Evolutionary conservation across 2,888 invertebrate genomes (phyloP).

Genomic region (Linnaemya tessellans): DNA sequence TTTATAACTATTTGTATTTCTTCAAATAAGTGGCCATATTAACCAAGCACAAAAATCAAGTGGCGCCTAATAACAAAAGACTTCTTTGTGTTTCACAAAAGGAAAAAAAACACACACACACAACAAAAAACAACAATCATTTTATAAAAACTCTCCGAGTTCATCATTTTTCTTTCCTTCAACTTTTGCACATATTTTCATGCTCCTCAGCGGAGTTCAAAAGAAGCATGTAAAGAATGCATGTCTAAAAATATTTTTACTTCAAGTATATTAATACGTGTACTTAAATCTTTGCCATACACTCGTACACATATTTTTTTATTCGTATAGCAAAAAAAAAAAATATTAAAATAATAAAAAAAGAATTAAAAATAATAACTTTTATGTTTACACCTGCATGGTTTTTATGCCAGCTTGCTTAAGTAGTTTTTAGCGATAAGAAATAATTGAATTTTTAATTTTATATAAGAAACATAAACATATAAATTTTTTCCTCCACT

Average conservation of each 20-base stretch:
- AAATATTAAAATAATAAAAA: not conserved
- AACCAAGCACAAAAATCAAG: constrained; percentile 6
- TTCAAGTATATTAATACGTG: constrained; percentile 1
- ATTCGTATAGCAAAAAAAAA: no score
- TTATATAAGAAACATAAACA: no score
- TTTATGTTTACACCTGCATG: constrained; percentile 66
- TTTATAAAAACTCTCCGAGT: constrained; percentile 22
- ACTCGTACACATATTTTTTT: no score
- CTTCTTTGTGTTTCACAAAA: constrained; percentile 9
- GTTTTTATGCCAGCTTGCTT: constrained; percentile 25
- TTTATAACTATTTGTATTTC: not conserved
- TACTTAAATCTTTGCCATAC: constrained; percentile 15
- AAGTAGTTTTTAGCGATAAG: constrained; percentile 54
- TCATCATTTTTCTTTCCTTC: constrained; percentile 3
- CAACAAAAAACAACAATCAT: not conserved
- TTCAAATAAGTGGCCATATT: not conserved
- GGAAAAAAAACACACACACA: no score
- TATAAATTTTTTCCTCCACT: no score
- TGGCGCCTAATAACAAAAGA: constrained; percentile 57
- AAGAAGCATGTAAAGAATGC: constrained; percentile 52
- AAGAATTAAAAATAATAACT: constrained; percentile 41
- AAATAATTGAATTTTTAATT: constrained; percentile 63
- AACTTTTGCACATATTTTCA: constrained; percentile 45
- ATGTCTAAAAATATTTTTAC: constrained; percentile 53
- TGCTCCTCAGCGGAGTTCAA: constrained; percentile 46